Base-by-base conservation (phyloP, 92 coral and sea anemone species). In the Epizoanthus illoricatus region DNA sequence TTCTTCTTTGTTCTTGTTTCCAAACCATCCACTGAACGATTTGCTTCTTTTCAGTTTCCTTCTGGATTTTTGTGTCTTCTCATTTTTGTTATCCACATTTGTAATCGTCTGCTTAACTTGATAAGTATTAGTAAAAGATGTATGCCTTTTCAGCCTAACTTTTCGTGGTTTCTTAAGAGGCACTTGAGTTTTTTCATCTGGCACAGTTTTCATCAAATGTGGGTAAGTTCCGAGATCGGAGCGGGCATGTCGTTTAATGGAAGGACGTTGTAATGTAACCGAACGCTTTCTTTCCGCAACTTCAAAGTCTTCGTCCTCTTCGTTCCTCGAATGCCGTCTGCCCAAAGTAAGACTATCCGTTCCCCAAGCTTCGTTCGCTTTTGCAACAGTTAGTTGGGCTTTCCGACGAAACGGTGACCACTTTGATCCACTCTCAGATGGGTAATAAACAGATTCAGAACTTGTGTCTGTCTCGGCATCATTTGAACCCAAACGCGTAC, bases 161-260 rank as follows among this genome's bases (percentile, higher is more conserved):
- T 64, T 78, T 43, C 82, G 71, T 1, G 82, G 71, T 15, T 78
- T 78, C 40, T 78, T 78, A 63, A 13, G 19, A n/a, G 71, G 65
- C 13, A 36, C 17, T 42, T 78, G 71, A 43, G 24, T 13, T 62
- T 39, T 43, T 64, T 78, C 59, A 47, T 78, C 45, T 23, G 41
- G 5, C 17, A 71, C 33, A 5, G 24, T 39, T 63, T 24, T 20
- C 3, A 13, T 63, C 82, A 78, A 18, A 15, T 19, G 47, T 17
- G 82, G 58, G 28, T 78, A 78, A 11, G 82, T 78, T 59, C 82
- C 82, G 65, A 78, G 82, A 78, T 78, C 82, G n/a, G 82, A 78
- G 64, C 71, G 69, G 15, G 82, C 59, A 42, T 78, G 82, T 11
- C 71, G 82, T 43, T 42, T 36, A 19, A 78, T 58, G 3, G 82